These are phyloP conservation scores for Calcarius lapponicus DNA, from an alignment of 2,797 vertebrate species.

Conservation along the genomic window DNA sequence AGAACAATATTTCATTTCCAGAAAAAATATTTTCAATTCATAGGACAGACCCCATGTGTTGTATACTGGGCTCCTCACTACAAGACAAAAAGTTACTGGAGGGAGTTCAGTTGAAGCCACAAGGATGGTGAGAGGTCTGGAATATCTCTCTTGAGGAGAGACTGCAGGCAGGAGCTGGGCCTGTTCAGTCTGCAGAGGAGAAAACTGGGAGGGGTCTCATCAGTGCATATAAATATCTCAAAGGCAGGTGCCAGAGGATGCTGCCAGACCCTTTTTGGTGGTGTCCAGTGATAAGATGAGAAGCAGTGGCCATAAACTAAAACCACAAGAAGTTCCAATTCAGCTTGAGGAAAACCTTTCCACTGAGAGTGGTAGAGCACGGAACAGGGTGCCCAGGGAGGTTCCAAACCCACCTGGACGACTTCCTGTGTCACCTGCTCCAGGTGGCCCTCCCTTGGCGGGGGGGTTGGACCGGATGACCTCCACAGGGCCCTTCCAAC, in stretches of 20 bases:
- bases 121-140: neutral
- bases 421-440: neutral
- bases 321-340: neutral
- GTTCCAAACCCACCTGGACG: neutral
- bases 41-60: rapidly evolving
- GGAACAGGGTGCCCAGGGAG: neutral
- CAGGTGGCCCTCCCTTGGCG: neutral
- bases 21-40: rapidly evolving
- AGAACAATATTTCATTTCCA: neutral
- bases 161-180: neutral
- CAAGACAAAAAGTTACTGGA: neutral
- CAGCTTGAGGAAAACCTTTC: neutral
- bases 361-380: neutral
- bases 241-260: neutral
- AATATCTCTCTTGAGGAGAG: neutral
- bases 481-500: neutral
- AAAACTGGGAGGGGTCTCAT: neutral
- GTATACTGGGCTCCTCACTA: neutral
- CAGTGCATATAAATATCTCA: neutral
- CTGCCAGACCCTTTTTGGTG: neutral
- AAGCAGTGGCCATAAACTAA: neutral
- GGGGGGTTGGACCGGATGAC: too few relatives aligned
- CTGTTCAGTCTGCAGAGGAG: too few relatives aligned
- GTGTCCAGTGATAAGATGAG: rapidly evolving
- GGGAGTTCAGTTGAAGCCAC: neutral